Conservation (phyloP, 2,888 invertebrate species). For the Chrysotoxum bicinctum region DNA sequence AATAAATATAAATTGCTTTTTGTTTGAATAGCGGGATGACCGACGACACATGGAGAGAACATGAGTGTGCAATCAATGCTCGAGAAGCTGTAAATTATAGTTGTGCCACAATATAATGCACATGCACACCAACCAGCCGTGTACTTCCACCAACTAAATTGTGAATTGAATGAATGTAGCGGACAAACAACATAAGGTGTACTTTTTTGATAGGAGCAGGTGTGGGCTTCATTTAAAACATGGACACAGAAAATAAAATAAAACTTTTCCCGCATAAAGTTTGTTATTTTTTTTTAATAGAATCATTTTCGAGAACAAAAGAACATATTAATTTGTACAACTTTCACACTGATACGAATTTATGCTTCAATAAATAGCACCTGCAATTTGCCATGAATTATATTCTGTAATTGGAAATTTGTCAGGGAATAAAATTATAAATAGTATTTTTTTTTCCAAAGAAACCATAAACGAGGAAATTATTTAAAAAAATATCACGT, state of each 20-base stretch:
- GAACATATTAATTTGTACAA: background rate
- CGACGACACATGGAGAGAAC: background rate
- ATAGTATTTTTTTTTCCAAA: constrained; percentile 4
- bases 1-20: constrained; percentile 71
- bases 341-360: constrained; percentile 33
- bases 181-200: constrained; percentile 13
- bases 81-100: constrained; percentile 58
- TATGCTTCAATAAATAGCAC: constrained; percentile 64
- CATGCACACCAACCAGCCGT: background rate
- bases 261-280: constrained; percentile 5
- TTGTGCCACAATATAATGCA: background rate
- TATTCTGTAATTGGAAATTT: constrained; percentile 60
- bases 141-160: constrained; percentile 1
- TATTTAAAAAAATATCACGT: constrained; percentile 22
- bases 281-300: constrained; percentile 4
- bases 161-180: constrained; percentile 12
- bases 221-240: constrained; percentile 35
- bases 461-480: background rate
- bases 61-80: constrained; percentile 25
- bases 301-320: constrained; percentile 29
- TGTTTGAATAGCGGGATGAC: constrained; percentile 35
- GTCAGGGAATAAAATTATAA: constrained; percentile 57
- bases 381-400: constrained; percentile 63
- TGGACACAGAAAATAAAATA: constrained; percentile 9
- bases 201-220: constrained; percentile 44